Evolutionary conservation across 2,888 invertebrate genomes (phyloP).

Genomic region (Lasiommata megera): DNA sequence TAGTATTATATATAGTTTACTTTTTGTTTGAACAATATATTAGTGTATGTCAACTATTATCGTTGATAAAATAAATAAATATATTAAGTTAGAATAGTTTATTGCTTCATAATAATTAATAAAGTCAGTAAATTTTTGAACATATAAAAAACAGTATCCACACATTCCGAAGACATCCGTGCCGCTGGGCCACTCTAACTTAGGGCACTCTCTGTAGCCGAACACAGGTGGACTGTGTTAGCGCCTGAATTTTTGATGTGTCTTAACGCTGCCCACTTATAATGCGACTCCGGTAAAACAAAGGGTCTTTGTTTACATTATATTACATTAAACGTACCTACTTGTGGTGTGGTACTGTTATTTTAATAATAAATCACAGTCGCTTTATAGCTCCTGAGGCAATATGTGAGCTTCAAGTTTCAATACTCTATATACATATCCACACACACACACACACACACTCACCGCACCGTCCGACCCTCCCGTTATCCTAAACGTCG

Average conservation of each 20-base stretch:
- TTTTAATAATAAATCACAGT: background rate
- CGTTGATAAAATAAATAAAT: too few relatives aligned
- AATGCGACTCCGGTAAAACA: conserved; percentile 14
- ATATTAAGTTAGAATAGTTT: too few relatives aligned
- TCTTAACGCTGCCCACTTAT: conserved; percentile 20
- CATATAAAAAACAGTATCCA: too few relatives aligned
- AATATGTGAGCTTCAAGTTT: background rate
- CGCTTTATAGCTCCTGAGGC: background rate
- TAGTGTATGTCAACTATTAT: too few relatives aligned
- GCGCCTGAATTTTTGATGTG: conserved; percentile 23
- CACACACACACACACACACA: too few relatives aligned
- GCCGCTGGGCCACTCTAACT: background rate
- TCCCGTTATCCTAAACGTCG: too few relatives aligned
- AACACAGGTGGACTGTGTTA: conserved; percentile 20
- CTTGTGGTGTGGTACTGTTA: background rate
- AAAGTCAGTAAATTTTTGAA: too few relatives aligned
- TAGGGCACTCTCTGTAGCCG: conserved; percentile 9
- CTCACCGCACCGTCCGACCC: too few relatives aligned
- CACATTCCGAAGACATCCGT: background rate
- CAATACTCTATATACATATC: too few relatives aligned
- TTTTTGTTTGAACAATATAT: too few relatives aligned
- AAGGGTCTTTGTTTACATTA: conserved; percentile 18
- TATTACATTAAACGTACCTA: conserved; percentile 9
- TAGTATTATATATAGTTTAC: too few relatives aligned
- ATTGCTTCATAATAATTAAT: too few relatives aligned